Base-by-base conservation (phyloP, 1,140 invertebrate genomes). In the Mercenaria mercenaria region DNA sequence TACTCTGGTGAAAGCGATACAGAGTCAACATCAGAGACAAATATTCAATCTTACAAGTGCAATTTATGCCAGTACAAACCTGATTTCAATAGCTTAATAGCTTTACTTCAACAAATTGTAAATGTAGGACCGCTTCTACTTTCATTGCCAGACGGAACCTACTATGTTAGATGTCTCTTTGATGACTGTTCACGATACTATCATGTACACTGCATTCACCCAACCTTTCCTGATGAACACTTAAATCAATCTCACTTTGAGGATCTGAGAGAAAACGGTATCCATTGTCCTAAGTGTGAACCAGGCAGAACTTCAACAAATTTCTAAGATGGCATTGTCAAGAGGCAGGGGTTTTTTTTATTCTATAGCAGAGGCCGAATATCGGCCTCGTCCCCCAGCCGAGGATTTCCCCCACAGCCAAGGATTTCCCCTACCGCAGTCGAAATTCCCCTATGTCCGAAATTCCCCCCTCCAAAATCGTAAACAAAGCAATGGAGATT, bases 1-100 rank as follows among this genome's bases (percentile, higher is more conserved):
- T 80, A 59, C 50, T 80, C 77, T 13, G 77, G 80, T 41, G 80
- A 82, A n/a, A 82, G 56, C 15, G 59, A 82, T 15, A 82, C 80
- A 10, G 80, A 82, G n/a, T 41, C 32, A 20, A 15, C 8, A 18
- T 20, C n/a, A 50, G 80, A 82, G 41, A 82, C 80, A 10, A 37
- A 82, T 26, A 39, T 82, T 39, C 59, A 82, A 67, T 26, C 34
- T 23, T 82, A 64, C 59, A 82, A 82, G 47, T 82, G 80, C 41
- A 56, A 82, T 37, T 1, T 82, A 4, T 82, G 80, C n/a, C 50
- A 67, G 15, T 67, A 29, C 26, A 82, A 82, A 43, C 80, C 59
- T 2, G 59, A 82, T 43, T 82, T 82, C 32, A 43, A 67, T 20
- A 67, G 13, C 18, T 37, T 82, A 26, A 37, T 82, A 23, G n/a